Evolutionary conservation across 2,797 vertebrate genomes (phyloP).

Genomic region (Cossypha heuglini): DNA sequence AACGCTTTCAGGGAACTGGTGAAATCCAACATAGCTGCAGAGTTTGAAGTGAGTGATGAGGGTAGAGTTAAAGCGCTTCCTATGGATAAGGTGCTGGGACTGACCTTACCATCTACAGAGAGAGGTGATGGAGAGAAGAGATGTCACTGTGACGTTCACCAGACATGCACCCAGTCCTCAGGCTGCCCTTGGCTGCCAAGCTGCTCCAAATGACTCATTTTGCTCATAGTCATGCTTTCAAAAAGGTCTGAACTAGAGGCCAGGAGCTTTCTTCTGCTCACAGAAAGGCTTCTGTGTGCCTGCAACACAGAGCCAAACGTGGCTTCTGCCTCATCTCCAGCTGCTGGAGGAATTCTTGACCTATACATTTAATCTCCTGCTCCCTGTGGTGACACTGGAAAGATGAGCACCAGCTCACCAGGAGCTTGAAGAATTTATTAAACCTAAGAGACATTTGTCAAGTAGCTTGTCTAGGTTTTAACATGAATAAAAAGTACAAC

Average conservation of each 20-base stretch:
- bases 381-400: neutral
- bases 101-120: conserved; percentile 83
- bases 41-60: conserved; percentile 77
- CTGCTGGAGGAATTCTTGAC: neutral
- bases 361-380: neutral
- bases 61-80: conserved; percentile 80
- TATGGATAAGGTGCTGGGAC: conserved; percentile 77
- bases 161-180: neutral
- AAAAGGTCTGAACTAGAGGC: neutral
- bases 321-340: neutral
- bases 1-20: conserved; percentile 84
- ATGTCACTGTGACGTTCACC: conserved; percentile 33
- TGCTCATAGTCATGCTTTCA: neutral
- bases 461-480: neutral
- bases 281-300: neutral
- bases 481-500: neutral
- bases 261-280: neutral
- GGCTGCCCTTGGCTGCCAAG: neutral
- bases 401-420: neutral
- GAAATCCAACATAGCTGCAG: conserved; percentile 82
- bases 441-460: neutral
- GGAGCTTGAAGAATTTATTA: neutral
- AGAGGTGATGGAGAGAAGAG: conserved; percentile 29
- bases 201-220: neutral
- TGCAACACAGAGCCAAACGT: neutral